These are phyloP conservation scores for Corvus hawaiiensis DNA, from an alignment of 2,113 vertebrate genomes.

Conservation along the genomic window DNA sequence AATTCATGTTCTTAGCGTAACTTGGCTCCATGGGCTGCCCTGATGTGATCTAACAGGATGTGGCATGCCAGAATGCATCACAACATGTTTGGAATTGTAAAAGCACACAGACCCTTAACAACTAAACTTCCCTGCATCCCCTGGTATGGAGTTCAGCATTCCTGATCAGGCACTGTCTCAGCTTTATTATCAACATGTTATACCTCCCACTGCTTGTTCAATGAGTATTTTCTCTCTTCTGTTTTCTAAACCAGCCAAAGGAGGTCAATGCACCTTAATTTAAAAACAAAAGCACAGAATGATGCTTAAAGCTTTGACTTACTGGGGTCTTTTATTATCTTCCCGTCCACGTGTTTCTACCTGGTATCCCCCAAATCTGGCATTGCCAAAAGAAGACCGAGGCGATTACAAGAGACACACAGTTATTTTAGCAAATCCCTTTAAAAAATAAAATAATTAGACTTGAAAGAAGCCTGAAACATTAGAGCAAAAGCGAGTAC, in stretches of 20 bases:
- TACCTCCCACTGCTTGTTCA: not conserved
- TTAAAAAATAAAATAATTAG: not conserved
- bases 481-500: not conserved
- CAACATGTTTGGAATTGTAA: not conserved
- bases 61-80: constrained; percentile 20
- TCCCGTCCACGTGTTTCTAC: not conserved
- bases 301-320: not conserved
- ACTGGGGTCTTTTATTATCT: not conserved
- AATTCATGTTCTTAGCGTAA: constrained; percentile 22
- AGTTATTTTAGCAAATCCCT: not conserved
- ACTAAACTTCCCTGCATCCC: not conserved
- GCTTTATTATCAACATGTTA: not conserved
- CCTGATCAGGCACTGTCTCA: not conserved
- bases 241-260: not conserved
- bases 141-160: not conserved
- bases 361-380: not conserved
- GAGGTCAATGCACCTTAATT: not conserved
- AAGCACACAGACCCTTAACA: not conserved
- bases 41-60: constrained; percentile 5
- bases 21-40: not conserved
- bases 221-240: not conserved
- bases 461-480: not conserved
- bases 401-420: not conserved
- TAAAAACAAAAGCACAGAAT: not conserved
- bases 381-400: not conserved